Evolutionary conservation across 2,797 vertebrate species (phyloP).

Genomic region (Cynodonichthys magdalenae): DNA sequence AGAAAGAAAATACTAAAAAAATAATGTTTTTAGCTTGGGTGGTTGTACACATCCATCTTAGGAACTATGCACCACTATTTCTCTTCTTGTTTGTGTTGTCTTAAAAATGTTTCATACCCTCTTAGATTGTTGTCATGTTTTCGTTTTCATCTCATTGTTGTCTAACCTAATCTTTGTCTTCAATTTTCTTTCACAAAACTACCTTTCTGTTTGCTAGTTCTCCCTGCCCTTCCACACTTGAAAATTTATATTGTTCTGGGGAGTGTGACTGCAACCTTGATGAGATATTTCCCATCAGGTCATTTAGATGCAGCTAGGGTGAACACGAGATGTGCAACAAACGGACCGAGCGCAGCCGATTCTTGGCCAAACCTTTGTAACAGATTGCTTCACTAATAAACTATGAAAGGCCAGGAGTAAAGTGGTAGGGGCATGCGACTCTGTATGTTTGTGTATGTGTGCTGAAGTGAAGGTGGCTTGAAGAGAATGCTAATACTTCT

Average conservation of each 20-base stretch:
- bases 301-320: conserved; percentile 72
- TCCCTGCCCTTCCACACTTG: conserved; percentile 15
- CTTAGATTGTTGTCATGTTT: conserved; percentile 7
- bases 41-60: not conserved
- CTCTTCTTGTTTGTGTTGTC: conserved; percentile 24
- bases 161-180: conserved; percentile 50
- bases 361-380: conserved; percentile 68
- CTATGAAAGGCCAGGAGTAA: conserved; percentile 78
- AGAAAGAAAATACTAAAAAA: not conserved
- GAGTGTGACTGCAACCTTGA: conserved; percentile 48
- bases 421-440: conserved; percentile 18
- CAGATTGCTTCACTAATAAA: conserved; percentile 85
- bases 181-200: conserved; percentile 20
- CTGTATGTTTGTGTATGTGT: conserved; percentile 14
- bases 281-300: conserved; percentile 69
- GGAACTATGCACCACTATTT: not conserved
- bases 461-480: conserved; percentile 23
- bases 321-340: conserved; percentile 41
- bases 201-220: conserved; percentile 15
- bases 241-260: conserved; percentile 48
- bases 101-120: conserved; percentile 27
- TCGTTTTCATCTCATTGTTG: conserved; percentile 37
- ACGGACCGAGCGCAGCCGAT: conserved; percentile 9
- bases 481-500: conserved; percentile 82
- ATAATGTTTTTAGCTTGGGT: not conserved